A percentile compares a stretch with the other conserved stretches of the same genome.
Evolutionary conservation across 2,888 invertebrate genomes (phyloP).

Genomic region (Drosophila maculinotata): DNA sequence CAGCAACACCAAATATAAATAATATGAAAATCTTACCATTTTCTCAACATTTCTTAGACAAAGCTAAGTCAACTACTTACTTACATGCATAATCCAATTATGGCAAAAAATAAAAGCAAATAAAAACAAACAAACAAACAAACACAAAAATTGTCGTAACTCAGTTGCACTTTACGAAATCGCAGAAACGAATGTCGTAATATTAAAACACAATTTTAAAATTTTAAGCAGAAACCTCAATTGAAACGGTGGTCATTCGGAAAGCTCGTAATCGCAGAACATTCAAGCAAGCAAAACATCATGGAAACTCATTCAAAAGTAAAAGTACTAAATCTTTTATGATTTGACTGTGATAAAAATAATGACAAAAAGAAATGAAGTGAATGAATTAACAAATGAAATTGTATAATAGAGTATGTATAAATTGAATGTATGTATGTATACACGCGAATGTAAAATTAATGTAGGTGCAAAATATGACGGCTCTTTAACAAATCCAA

Average conservation of each 20-base stretch:
- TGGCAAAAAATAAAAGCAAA: slow-evolving; percentile 9
- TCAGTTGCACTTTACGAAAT: slow-evolving; percentile 48
- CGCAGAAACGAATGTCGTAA: slow-evolving; percentile 48
- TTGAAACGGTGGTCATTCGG: slow-evolving; percentile 48
- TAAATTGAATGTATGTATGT: slow-evolving; percentile 68
- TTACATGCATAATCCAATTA: slow-evolving; percentile 30
- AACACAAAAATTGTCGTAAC: slow-evolving; percentile 15
- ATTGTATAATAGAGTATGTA: slow-evolving; percentile 70
- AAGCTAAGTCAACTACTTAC: slow-evolving; percentile 37
- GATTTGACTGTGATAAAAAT: slow-evolving; percentile 85
- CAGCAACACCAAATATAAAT: slow-evolving; percentile 19
- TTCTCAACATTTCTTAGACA: slow-evolving; percentile 52
- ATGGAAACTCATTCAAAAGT: slow-evolving; percentile 81
- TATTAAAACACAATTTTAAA: slow-evolving; percentile 57
- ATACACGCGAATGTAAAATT: slow-evolving; percentile 59
- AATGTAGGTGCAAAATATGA: slow-evolving; percentile 57
- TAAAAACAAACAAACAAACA: background rate
- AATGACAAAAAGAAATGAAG: slow-evolving; percentile 69
- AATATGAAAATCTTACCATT: slow-evolving; percentile 20
- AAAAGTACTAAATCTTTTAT: slow-evolving; percentile 84
- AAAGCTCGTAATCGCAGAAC: slow-evolving; percentile 57
- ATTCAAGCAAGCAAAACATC: slow-evolving; percentile 66
- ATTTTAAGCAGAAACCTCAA: slow-evolving; percentile 46
- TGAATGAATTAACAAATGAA: slow-evolving; percentile 47
- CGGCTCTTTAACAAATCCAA: slow-evolving; percentile 52